Conservation (phyloP, 2,888 invertebrate genomes). For the Drosophila infuscata region DNA sequence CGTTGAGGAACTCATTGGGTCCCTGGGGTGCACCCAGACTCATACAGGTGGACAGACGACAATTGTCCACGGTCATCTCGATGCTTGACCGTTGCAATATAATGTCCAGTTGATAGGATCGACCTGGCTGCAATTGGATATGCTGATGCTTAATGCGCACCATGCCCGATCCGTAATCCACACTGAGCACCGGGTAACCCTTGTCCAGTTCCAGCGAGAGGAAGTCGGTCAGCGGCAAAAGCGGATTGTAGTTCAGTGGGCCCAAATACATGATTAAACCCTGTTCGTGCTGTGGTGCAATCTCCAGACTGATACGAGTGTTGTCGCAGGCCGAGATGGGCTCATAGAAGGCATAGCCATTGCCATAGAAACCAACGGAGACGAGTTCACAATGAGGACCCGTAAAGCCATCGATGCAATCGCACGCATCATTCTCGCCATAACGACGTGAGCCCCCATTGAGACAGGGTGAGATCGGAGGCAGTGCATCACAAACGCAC, state of each 20-base stretch:
- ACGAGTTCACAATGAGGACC: conserved; percentile 97
- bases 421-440: conserved; percentile 89
- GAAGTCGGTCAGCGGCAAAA: conserved; percentile 92
- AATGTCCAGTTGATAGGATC: conserved; percentile 94
- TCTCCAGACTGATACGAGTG: conserved; percentile 92
- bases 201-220: conserved; percentile 94
- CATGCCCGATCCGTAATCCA: conserved; percentile 95
- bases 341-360: conserved; percentile 97
- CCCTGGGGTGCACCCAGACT: conserved; percentile 90
- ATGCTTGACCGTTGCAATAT: conserved; percentile 88
- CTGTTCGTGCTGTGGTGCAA: conserved; percentile 91
- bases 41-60: conserved; percentile 89
- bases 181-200: conserved; percentile 92
- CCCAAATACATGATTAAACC: conserved; percentile 97
- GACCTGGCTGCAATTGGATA: conserved; percentile 92
- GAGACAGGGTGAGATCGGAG: conserved; percentile 86
- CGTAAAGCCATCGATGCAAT: conserved; percentile 91
- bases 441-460: conserved; percentile 90
- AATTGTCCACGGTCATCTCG: conserved; percentile 92
- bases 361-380: conserved; percentile 94
- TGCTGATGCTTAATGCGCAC: conserved; percentile 89
- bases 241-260: conserved; percentile 89
- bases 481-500: conserved; percentile 88
- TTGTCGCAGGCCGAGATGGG: conserved; percentile 94
- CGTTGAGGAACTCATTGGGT: conserved; percentile 90